Base-by-base conservation (phyloP, 2,888 invertebrate genomes). In the Dynastes hyllus region DNA sequence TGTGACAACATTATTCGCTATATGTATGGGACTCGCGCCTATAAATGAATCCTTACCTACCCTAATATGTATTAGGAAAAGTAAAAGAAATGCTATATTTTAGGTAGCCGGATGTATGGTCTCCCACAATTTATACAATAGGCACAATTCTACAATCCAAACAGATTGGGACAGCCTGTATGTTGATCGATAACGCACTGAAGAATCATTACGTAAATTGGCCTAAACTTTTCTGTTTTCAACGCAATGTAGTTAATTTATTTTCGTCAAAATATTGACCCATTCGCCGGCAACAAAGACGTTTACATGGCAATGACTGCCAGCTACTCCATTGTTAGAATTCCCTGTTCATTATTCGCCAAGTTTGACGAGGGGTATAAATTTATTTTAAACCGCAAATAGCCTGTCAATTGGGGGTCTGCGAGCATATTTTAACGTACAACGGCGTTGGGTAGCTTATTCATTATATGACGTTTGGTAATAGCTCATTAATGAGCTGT, bases 291-390 rank as follows among this genome's bases (percentile, higher is more conserved):
- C 16, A 69, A 77, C 77, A 77, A 69, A 77, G 77, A 77, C 77
- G 77, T 77, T 69, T 61, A 58, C 55, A 65, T 58, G 58, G 77
- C 69, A 77, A 69, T 77, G 77, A 77, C 77, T 67, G 77, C 69
- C 77, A 69, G 77, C 65, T 22, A 77, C 69, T 58, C 55, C 69
- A 77, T 77, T 77, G 77, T 77, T 77, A 66, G 77, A 77, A 69
- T 77, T 77, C 69, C 69, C 77, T 53, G 65, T 77, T 67, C 69
- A 77, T 77, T 77, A 77, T 69, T 77, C 67, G 37, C 37, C 58
- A 69, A 77, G 73, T 63, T 75, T 75, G 73, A 75, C 73, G 73
- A 75, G 73, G 73, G 73, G 61, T 75, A 75, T 75, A 75, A 75
- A 75, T 75, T 61, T 75, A 63, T 75, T 75, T 75, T 75, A 75